These are phyloP conservation scores for Crocuta crocuta DNA, from an alignment of 2,113 vertebrate genomes.

Conservation along the genomic window DNA sequence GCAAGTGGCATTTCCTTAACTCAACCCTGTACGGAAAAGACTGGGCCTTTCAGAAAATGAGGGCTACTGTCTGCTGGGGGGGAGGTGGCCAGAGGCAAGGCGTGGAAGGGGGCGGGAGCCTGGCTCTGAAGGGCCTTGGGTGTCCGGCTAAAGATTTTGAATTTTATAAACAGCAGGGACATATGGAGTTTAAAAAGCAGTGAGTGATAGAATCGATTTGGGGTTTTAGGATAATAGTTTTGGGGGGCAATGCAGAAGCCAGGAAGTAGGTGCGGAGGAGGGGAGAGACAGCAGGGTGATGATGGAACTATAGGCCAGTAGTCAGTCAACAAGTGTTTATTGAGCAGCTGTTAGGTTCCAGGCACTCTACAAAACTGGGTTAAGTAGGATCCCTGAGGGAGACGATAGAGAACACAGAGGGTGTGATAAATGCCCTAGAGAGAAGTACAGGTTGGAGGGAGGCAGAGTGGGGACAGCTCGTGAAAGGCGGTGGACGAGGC, in stretches of 20 bases:
- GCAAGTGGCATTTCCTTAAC: not conserved
- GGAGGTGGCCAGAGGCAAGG: not conserved
- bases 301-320: not conserved
- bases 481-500: not conserved
- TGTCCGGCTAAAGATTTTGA: not conserved
- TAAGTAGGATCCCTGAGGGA: not conserved
- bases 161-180: not conserved
- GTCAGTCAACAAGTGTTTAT: not conserved
- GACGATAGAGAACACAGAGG: not conserved
- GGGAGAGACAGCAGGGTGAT: not conserved
- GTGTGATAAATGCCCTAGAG: not conserved
- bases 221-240: not conserved
- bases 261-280: not conserved
- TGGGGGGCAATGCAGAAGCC: not conserved
- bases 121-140: not conserved
- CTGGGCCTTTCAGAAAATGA: not conserved
- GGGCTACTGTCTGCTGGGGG: not conserved
- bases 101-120: not conserved
- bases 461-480: not conserved
- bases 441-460: not conserved
- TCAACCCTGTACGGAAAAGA: not conserved
- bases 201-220: not conserved
- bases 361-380: not conserved
- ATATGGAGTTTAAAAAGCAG: not conserved
- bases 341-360: not conserved